phyloP scores from a whole-genome alignment of 1,140 invertebrate genomes.

The Drosophila pseudoananassae region DNA sequence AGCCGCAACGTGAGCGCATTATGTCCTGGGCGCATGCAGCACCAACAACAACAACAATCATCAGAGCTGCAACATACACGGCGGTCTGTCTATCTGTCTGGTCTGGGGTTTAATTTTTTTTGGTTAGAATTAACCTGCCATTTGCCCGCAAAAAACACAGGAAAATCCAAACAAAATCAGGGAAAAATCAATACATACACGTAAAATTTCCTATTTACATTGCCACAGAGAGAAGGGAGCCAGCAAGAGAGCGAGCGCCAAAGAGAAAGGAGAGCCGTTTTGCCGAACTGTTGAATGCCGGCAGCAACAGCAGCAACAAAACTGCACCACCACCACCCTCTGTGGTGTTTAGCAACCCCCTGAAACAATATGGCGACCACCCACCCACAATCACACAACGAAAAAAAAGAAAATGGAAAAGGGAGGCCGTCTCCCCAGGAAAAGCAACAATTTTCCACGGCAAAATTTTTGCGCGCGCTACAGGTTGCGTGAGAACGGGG shows the following conservation, averaged over 20 bases:
- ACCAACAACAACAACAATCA: conserved; percentile 12
- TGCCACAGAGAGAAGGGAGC: conserved; percentile 14
- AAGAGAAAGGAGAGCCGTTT: conserved; percentile 25
- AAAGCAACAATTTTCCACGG: conserved; percentile 63
- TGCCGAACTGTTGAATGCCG: conserved; percentile 82
- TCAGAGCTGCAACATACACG: conserved; percentile 49
- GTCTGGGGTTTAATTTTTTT: conserved; percentile 15
- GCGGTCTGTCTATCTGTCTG: conserved; percentile 2
- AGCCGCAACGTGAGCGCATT: conserved; percentile 18
- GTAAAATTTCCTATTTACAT: conserved; percentile 61
- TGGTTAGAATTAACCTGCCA: conserved; percentile 16
- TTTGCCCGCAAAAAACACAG: conserved; percentile 31
- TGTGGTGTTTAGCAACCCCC: conserved; percentile 55
- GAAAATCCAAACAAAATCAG: conserved; percentile 35
- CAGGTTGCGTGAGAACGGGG: conserved; percentile 46
- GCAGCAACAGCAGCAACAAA: conserved; percentile 43
- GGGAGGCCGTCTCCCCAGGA: conserved; percentile 21
- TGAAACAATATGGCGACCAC: conserved; percentile 76
- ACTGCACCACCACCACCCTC: conserved; percentile 16
- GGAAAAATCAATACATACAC: conserved; percentile 70
- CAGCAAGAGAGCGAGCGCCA: conserved; percentile 6
- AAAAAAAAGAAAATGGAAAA: conserved; percentile 21
- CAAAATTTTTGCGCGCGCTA: conserved; percentile 46
- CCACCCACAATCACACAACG: conserved; percentile 29
- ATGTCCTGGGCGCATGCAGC: conserved; percentile 30